Percentiles rank a stretch among this genome's conserved stretches.
These are phyloP conservation scores for Tetragonula clypearis DNA, from an alignment of 1,140 invertebrate genomes.

Conservation along the genomic window DNA sequence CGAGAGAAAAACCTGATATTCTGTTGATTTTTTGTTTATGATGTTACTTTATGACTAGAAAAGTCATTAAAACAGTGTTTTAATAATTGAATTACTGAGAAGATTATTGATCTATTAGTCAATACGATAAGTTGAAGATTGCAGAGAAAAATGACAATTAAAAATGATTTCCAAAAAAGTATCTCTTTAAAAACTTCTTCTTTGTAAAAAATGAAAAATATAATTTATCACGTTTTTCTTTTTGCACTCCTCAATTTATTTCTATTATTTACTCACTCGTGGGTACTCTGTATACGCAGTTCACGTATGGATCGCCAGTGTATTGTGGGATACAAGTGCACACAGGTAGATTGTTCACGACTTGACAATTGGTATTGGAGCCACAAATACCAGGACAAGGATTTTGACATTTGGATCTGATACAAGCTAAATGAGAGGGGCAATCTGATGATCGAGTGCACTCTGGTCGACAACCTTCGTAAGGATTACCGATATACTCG, in stretches of 20 bases:
- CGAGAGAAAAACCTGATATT: background rate
- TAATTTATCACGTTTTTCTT: background rate
- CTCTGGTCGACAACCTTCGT: conserved; percentile 88
- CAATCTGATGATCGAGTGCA: conserved; percentile 89
- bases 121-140: too few relatives aligned
- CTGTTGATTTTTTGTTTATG: background rate
- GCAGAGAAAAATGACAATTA: too few relatives aligned
- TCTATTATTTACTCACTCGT: conserved; percentile 72
- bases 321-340: conserved; percentile 88
- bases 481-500: conserved; percentile 88
- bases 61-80: background rate
- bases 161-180: too few relatives aligned
- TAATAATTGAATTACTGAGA: background rate
- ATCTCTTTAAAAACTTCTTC: background rate
- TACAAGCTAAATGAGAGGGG: conserved; percentile 87
- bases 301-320: conserved; percentile 88
- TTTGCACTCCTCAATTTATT: background rate
- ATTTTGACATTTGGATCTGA: conserved; percentile 88
- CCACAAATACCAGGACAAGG: conserved; percentile 91
- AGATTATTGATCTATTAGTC: too few relatives aligned
- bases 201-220: background rate
- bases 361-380: conserved; percentile 88
- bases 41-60: background rate
- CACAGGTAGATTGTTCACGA: conserved; percentile 87
- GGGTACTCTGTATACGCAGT: conserved; percentile 81